Base-by-base conservation (phyloP, 2,797 vertebrate genomes). In the Sebastes umbrosus region DNA sequence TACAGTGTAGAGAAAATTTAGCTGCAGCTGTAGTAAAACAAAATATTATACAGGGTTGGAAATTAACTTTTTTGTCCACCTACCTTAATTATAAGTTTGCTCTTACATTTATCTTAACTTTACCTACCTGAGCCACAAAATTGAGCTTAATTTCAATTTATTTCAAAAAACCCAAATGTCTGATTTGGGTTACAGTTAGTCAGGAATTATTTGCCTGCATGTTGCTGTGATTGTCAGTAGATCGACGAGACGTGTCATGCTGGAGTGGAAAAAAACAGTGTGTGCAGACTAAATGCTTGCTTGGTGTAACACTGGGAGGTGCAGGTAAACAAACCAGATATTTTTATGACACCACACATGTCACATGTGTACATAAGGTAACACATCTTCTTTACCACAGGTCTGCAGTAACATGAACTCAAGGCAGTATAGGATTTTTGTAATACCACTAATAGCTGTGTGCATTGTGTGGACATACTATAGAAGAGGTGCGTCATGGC, bases 241-340 rank as follows among this genome's bases (percentile, higher is more conserved):
- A 62, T 3, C 57, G 34, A 50, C 12, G 9, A 25, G 46, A 60
- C 7, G 1, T 12, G 34, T 31, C 11, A 39, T 2, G 9, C 5
- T 18, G 6, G 14, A 50, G 16, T 77, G 84, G 58, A 54, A 75
- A 85, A 78, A 18, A 66, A 16, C 66, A 69, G 11, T 55, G 29
- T n/a, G 25, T 36, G 46, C 52, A 31, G 43, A 43, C 52, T 60
- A 11, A 75, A 25, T 20, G 12, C 55, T 74, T 58, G 31, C 25
- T 64, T 57, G 62, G 59, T 72, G 43, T 16, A 70, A 57, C 62
- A 55, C 4, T 66, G 50, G 69, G 65, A 75, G 75, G 43, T 55
- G 69, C 50, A 76, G 77, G 79, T 80, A 88, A 86, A 89, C 62
- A 52, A 36, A 72, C 6, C 76, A 73, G 71, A 80, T 62, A 32